A percentile compares a stretch with the other conserved stretches of the same genome.
Conservation (phyloP, 2,888 invertebrate species). For the Bursaphelenchus okinawaensis region DNA sequence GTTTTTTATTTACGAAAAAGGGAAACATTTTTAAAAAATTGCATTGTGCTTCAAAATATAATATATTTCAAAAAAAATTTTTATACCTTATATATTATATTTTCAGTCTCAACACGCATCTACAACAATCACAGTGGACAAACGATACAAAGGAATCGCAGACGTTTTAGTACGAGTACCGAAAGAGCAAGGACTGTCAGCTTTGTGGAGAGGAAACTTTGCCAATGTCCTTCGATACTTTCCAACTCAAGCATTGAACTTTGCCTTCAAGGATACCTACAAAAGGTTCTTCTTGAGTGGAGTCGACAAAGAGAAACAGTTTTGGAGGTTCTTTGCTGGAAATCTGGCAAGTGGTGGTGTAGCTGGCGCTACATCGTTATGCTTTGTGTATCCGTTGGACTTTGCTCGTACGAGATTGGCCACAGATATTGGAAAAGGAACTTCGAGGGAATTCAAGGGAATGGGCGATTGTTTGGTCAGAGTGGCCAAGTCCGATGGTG, state of each 20-base stretch:
- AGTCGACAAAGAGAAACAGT: slow-evolving; percentile 26
- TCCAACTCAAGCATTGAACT: slow-evolving; percentile 86
- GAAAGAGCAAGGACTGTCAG: slow-evolving; percentile 50
- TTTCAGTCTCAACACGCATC: slow-evolving; percentile 42
- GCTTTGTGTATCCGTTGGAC: slow-evolving; percentile 90
- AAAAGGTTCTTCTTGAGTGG: slow-evolving; percentile 33
- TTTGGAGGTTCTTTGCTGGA: slow-evolving; percentile 58
- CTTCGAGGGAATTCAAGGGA: slow-evolving; percentile 75
- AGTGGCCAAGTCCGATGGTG: slow-evolving; percentile 73
- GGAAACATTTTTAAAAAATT: slow-evolving; percentile 5
- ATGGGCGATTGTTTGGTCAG: slow-evolving; percentile 78
- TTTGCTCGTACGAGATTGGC: slow-evolving; percentile 68
- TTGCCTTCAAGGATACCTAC: slow-evolving; percentile 72
- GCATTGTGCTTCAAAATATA: no score
- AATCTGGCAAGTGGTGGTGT: slow-evolving; percentile 83
- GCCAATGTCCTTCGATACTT: slow-evolving; percentile 66
- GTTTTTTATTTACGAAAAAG: background rate
- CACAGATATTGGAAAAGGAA: slow-evolving; percentile 65
- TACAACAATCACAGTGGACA: slow-evolving; percentile 32
- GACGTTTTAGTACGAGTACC: slow-evolving; percentile 41
- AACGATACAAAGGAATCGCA: slow-evolving; percentile 44
- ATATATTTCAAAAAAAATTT: no score
- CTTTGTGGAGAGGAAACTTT: slow-evolving; percentile 60
- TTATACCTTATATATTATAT: no score
- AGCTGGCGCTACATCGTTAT: slow-evolving; percentile 83